A percentile compares a stretch with the other conserved stretches of the same genome.
phyloP scores from a whole-genome alignment of 2,888 invertebrate genomes.

The Lathronympha strigana region DNA sequence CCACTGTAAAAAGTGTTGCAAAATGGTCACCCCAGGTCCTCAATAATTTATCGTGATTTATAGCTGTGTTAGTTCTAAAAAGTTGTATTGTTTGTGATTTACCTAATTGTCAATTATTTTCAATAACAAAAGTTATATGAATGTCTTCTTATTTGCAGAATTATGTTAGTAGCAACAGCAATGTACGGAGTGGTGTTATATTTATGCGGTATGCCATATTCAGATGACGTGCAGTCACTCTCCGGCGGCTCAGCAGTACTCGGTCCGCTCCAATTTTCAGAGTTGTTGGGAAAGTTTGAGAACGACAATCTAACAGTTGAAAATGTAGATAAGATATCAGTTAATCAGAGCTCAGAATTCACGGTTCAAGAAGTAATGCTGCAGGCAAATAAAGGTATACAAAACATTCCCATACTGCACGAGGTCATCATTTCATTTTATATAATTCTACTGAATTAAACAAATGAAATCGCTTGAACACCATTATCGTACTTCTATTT shows the following conservation, averaged over 20 bases:
- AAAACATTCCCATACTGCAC: slow-evolving; percentile 1
- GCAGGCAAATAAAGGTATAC: background rate
- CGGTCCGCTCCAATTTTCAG: background rate
- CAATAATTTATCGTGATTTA: too few species aligned
- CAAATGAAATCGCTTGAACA: too few species aligned
- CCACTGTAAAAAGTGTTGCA: too few species aligned
- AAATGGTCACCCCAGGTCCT: too few species aligned
- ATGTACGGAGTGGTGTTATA: slow-evolving; percentile 9
- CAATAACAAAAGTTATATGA: background rate
- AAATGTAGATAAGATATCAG: background rate
- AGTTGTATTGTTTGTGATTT: too few species aligned
- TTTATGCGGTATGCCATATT: slow-evolving; percentile 1
- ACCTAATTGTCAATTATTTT: too few species aligned
- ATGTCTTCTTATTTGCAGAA: slow-evolving; percentile 7
- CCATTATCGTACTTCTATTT: too few species aligned
- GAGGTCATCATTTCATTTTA: slow-evolving; percentile 4
- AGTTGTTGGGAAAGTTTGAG: background rate
- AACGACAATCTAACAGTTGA: background rate
- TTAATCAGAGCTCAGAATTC: background rate
- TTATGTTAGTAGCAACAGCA: background rate
- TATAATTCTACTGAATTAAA: background rate
- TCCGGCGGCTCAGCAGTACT: background rate
- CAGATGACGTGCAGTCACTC: background rate
- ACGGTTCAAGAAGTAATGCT: background rate
- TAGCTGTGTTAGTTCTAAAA: too few species aligned